Percentiles rank a stretch among this genome's conserved stretches.
Evolutionary conservation across 2,888 invertebrate genomes (phyloP).

Genomic region (Bhutanitis thaidina): DNA sequence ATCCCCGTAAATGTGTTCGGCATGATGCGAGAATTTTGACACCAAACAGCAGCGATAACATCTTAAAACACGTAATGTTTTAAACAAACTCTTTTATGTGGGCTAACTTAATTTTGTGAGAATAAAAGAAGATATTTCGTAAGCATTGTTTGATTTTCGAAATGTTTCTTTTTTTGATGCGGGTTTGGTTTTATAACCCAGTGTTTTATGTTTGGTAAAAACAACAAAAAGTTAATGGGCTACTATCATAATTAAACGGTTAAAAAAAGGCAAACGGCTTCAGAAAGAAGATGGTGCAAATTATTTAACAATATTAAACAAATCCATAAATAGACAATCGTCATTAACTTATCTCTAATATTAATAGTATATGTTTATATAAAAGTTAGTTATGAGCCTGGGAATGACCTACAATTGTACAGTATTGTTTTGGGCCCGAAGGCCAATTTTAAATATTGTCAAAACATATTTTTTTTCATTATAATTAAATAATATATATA

Average conservation of each 20-base stretch:
- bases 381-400: no score
- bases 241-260: not conserved
- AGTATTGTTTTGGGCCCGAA: no score
- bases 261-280: no score
- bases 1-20: constrained; percentile 64
- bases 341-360: no score
- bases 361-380: no score
- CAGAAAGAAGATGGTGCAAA: no score
- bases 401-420: no score
- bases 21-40: constrained; percentile 79
- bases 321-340: no score
- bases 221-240: constrained; percentile 11
- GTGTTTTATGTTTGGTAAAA: not conserved
- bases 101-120: constrained; percentile 73
- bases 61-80: constrained; percentile 77
- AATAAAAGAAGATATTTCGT: constrained; percentile 65
- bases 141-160: constrained; percentile 46
- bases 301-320: no score
- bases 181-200: constrained; percentile 4
- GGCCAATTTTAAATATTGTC: no score
- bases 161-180: constrained; percentile 17
- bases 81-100: constrained; percentile 77
- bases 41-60: constrained; percentile 73
- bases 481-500: no score
- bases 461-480: no score